phyloP scores from a whole-genome alignment of 2,113 vertebrate species.

The Dolichotis patagonum region DNA sequence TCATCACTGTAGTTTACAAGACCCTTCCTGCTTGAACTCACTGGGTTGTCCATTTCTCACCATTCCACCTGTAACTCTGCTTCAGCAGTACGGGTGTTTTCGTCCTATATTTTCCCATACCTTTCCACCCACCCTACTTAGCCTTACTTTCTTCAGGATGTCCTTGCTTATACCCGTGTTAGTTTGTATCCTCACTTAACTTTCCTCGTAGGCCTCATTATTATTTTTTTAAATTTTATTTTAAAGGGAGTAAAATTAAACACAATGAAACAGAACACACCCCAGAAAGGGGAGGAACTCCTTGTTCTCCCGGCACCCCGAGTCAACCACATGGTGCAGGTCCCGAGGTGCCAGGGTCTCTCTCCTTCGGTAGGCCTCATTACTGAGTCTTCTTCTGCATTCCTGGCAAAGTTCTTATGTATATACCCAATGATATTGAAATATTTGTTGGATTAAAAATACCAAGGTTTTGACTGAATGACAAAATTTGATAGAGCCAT shows the following conservation, averaged over 20 bases:
- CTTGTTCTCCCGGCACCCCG: too few species aligned
- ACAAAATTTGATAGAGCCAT: slow-evolving; percentile 10
- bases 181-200: neutral
- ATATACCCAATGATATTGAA: neutral
- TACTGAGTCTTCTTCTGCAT: too few species aligned
- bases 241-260: too few species aligned
- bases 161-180: neutral
- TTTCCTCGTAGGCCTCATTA: neutral
- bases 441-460: neutral
- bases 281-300: too few species aligned
- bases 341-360: too few species aligned
- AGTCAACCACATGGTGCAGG: too few species aligned
- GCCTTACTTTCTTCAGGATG: neutral
- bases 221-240: too few species aligned
- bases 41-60: neutral
- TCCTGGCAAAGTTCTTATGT: neutral
- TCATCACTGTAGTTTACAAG: neutral
- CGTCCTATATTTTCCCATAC: neutral
- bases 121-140: neutral
- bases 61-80: neutral
- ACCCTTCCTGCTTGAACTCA: neutral
- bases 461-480: slow-evolving; percentile 22
- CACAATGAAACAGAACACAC: too few species aligned
- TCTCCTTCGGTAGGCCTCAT: neutral
- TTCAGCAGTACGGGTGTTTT: neutral